phyloP scores from a whole-genome alignment of 2,797 vertebrate species.

The Sitta carolinensis region DNA sequence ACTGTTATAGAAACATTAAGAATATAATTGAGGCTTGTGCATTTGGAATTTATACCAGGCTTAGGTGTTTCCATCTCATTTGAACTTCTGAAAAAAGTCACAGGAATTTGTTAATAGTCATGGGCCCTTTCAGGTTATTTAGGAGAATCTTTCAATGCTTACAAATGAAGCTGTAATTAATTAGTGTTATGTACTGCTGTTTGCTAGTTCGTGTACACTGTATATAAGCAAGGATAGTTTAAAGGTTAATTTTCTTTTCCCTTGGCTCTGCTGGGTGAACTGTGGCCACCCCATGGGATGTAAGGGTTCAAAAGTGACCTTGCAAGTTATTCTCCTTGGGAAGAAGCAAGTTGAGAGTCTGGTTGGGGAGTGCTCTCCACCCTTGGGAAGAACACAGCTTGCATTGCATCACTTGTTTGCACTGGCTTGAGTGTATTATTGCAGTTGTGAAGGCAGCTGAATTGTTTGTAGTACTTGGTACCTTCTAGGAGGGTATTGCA shows the following conservation, averaged over 20 bases:
- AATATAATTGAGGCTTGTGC: background rate
- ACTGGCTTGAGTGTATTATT: background rate
- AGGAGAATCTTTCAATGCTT: background rate
- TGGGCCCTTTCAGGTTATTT: background rate
- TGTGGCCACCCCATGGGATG: constrained; percentile 19
- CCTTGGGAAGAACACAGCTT: constrained; percentile 27
- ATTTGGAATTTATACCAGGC: background rate
- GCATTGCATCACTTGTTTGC: constrained; percentile 53
- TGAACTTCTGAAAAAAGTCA: background rate
- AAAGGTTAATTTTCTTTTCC: constrained; percentile 7
- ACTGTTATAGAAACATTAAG: background rate
- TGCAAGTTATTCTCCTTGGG: constrained; percentile 21
- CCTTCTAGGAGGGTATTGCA: background rate
- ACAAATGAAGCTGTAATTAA: background rate
- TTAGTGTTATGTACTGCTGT: background rate
- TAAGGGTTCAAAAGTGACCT: constrained; percentile 27
- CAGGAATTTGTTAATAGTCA: background rate
- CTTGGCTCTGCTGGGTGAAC: constrained; percentile 6
- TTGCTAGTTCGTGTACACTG: background rate
- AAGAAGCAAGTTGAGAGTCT: constrained; percentile 8
- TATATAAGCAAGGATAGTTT: background rate
- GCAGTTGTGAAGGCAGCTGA: background rate
- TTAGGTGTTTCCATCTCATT: background rate
- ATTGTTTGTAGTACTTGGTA: background rate
- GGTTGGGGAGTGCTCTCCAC: constrained; percentile 2